These are phyloP conservation scores for Calliphora vomitoria DNA, from an alignment of 2,888 invertebrate genomes.

Conservation along the genomic window DNA sequence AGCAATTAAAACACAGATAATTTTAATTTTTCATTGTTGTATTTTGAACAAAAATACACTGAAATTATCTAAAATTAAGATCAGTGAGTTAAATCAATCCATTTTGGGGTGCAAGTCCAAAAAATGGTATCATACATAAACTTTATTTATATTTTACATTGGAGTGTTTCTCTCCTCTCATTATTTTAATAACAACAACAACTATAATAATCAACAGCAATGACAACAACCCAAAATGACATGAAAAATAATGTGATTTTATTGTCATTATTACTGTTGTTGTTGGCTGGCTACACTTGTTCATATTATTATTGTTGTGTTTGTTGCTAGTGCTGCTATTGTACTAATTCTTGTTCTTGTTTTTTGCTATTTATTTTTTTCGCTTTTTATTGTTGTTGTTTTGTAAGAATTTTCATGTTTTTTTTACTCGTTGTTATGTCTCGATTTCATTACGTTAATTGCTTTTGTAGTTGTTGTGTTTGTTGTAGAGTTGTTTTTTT, in stretches of 20 bases:
- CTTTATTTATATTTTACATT: no score
- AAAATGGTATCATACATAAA: no score
- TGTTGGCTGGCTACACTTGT: background rate
- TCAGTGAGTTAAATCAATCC: no score
- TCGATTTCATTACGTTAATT: conserved; percentile 64
- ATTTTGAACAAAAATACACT: no score
- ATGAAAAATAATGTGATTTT: conserved; percentile 37
- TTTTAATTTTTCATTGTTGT: no score
- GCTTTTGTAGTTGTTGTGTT: conserved; percentile 20
- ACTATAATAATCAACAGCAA: background rate
- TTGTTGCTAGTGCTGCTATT: background rate
- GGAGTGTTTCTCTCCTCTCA: no score
- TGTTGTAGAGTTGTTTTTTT: background rate
- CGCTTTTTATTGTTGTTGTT: no score
- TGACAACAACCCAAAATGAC: conserved; percentile 4
- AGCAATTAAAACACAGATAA: no score
- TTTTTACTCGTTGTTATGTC: background rate
- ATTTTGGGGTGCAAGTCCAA: no score
- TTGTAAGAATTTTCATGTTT: background rate
- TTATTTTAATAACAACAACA: background rate
- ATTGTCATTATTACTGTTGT: conserved; percentile 2
- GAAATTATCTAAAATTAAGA: no score
- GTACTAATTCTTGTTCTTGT: background rate
- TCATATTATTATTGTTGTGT: conserved; percentile 6
- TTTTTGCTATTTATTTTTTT: background rate